Evolutionary conservation across 2,113 vertebrate genomes (phyloP).

Genomic region (Ammodytes marinus): DNA sequence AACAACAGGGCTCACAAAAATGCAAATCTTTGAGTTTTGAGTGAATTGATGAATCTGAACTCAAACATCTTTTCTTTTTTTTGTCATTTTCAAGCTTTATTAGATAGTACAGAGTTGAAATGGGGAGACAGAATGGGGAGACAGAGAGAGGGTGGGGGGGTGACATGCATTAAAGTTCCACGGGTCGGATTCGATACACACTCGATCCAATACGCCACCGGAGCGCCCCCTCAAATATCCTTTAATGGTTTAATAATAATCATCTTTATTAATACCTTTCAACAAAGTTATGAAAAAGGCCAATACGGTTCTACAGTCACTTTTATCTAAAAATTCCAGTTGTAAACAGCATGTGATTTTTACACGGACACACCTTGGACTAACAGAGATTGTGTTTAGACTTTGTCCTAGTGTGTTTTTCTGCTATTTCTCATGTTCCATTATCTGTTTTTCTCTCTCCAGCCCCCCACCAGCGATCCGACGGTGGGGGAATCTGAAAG

Average conservation of each 20-base stretch:
- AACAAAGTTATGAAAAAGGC: not conserved
- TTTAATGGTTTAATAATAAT: too few relatives aligned
- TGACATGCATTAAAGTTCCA: too few relatives aligned
- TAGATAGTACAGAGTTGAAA: too few relatives aligned
- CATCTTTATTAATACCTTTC: too few relatives aligned
- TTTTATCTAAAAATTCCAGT: not conserved
- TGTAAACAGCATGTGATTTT: not conserved
- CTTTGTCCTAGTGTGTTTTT: not conserved
- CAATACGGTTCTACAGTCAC: not conserved
- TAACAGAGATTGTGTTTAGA: not conserved
- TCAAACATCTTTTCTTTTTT: too few relatives aligned
- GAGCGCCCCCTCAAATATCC: too few relatives aligned
- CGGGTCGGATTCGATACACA: too few relatives aligned
- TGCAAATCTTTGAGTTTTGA: not conserved
- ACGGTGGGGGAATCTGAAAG: constrained; percentile 91
- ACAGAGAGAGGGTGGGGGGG: too few relatives aligned
- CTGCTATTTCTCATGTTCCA: not conserved
- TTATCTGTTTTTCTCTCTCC: constrained; percentile 4
- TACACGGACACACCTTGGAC: not conserved
- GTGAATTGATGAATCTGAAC: too few relatives aligned
- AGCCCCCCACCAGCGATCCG: constrained; percentile 89
- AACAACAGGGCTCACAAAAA: not conserved
- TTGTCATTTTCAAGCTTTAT: too few relatives aligned
- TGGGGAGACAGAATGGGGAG: too few relatives aligned
- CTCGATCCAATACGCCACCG: too few relatives aligned